These are phyloP conservation scores for Ellobius talpinus DNA, from an alignment of 2,113 vertebrate genomes.

Conservation along the genomic window DNA sequence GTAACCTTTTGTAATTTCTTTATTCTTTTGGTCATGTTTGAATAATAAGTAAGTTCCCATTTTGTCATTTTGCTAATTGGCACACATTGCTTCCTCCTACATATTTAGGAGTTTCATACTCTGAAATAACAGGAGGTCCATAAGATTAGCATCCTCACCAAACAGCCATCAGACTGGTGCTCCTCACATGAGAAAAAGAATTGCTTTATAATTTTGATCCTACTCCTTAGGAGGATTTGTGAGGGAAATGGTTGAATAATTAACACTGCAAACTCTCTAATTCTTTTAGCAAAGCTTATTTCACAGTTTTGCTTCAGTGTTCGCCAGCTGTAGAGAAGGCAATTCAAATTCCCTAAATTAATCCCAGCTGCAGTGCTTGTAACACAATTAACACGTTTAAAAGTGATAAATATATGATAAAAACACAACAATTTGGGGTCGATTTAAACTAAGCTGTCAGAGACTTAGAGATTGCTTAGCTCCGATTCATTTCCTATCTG, in stretches of 20 bases:
- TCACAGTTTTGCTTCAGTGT: constrained; percentile 75
- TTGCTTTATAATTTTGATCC: constrained; percentile 48
- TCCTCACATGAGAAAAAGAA: constrained; percentile 44
- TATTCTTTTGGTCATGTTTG: neutral
- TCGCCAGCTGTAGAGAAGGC: constrained; percentile 78
- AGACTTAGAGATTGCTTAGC: constrained; percentile 63
- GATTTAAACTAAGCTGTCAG: constrained; percentile 68
- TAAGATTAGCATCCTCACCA: constrained; percentile 33
- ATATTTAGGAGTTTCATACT: constrained; percentile 17
- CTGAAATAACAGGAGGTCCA: neutral
- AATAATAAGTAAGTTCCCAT: neutral
- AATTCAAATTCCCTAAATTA: constrained; percentile 78
- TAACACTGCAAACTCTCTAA: constrained; percentile 73
- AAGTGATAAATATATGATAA: constrained; percentile 77
- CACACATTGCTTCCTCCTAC: constrained; percentile 4
- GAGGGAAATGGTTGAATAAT: constrained; percentile 76
- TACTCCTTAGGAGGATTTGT: constrained; percentile 58
- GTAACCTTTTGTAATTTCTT: neutral
- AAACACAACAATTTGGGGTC: constrained; percentile 79
- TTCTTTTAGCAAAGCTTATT: constrained; percentile 73
- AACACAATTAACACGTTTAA: constrained; percentile 78
- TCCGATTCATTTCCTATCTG: constrained; percentile 63
- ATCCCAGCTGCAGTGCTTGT: constrained; percentile 81
- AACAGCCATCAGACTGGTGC: neutral
- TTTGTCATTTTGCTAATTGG: constrained; percentile 9